A percentile compares a stretch with the other conserved stretches of the same genome.
These are phyloP conservation scores for Chalcosyrphus nemorum DNA, from an alignment of 2,888 invertebrate species.

Conservation along the genomic window DNA sequence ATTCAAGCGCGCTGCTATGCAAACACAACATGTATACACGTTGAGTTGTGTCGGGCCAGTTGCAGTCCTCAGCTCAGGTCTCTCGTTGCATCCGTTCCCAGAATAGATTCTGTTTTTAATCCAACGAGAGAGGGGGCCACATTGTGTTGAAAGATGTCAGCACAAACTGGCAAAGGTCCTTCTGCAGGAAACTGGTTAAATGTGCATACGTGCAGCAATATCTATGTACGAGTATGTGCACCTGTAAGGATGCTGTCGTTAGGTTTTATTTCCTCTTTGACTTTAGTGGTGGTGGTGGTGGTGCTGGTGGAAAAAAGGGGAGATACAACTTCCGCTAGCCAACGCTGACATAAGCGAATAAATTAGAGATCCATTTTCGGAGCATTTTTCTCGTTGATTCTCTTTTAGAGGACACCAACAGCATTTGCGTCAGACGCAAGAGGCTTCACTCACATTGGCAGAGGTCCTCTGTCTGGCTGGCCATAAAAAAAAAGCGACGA, in stretches of 20 bases:
- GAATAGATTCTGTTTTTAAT: slow-evolving; percentile 33
- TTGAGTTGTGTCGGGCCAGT: slow-evolving; percentile 1
- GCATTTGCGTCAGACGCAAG: slow-evolving; percentile 5
- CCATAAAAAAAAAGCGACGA: slow-evolving; percentile 37
- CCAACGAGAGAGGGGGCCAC: background rate
- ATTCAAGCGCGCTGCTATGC: slow-evolving; percentile 47
- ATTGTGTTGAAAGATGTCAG: slow-evolving; percentile 14
- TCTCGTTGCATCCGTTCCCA: background rate
- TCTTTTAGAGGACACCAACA: background rate
- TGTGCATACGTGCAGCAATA: slow-evolving; percentile 1
- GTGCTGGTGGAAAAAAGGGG: too few species aligned
- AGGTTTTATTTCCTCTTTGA: background rate
- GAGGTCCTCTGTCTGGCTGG: background rate
- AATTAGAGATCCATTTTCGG: slow-evolving; percentile 23
- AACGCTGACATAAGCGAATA: slow-evolving; percentile 21
- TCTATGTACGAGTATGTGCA: background rate
- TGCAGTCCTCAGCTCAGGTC: slow-evolving; percentile 1
- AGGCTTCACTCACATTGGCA: background rate
- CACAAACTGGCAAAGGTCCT: slow-evolving; percentile 16
- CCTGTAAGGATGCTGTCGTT: background rate
- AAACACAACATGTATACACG: slow-evolving; percentile 26
- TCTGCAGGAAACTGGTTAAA: slow-evolving; percentile 1
- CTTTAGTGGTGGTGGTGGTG: too few species aligned
- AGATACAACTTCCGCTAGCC: background rate
- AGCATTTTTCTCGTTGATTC: background rate